A percentile compares a stretch with the other conserved stretches of the same genome.
Evolutionary conservation across 2,113 vertebrate genomes (phyloP).

Genomic region (Acinonyx jubatus): DNA sequence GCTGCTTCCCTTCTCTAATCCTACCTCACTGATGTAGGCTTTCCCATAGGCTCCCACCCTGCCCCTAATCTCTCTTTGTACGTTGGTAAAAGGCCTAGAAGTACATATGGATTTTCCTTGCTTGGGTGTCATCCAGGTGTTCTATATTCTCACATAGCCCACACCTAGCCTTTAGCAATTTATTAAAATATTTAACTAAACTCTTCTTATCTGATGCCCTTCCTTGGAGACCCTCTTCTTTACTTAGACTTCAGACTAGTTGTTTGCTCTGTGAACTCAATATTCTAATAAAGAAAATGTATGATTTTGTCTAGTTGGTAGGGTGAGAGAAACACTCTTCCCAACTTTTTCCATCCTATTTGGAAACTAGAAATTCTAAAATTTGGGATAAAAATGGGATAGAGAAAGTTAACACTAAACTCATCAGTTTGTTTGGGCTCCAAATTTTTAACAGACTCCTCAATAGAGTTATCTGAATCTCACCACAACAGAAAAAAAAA

Average conservation of each 20-base stretch:
- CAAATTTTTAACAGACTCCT: background rate
- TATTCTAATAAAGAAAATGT: background rate
- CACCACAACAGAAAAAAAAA: background rate
- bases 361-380: conserved; percentile 26
- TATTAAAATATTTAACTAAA: background rate
- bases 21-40: background rate
- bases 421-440: background rate
- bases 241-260: background rate
- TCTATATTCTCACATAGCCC: background rate
- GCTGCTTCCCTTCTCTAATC: background rate
- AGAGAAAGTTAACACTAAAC: background rate
- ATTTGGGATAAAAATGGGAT: background rate
- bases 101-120: background rate
- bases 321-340: background rate
- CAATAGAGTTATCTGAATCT: background rate
- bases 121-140: background rate
- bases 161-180: background rate
- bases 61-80: background rate
- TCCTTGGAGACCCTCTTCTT: background rate
- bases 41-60: background rate
- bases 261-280: background rate
- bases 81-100: background rate
- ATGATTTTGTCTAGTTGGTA: background rate
- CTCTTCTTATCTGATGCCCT: background rate
- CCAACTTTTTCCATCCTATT: background rate